Percentiles rank a stretch among this genome's conserved stretches.
Evolutionary conservation across 2,888 invertebrate genomes (phyloP).

Genomic region (Eupsilia transversa): DNA sequence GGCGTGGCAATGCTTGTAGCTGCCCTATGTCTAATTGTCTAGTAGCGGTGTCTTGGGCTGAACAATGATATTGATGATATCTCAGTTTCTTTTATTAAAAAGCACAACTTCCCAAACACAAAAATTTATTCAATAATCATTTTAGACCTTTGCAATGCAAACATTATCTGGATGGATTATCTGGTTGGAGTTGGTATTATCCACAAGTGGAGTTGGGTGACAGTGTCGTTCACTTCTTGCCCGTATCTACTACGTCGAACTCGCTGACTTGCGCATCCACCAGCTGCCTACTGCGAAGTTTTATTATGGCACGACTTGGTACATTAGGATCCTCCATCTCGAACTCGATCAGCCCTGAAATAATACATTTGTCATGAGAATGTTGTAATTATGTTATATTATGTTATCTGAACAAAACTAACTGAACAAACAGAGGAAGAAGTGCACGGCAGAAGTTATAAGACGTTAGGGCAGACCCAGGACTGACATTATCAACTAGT

Average conservation of each 20-base stretch:
- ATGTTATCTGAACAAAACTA: too few species aligned
- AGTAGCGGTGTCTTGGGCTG: too few species aligned
- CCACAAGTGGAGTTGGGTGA: slow-evolving; percentile 3
- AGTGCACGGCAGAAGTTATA: background rate
- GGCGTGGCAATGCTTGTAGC: too few species aligned
- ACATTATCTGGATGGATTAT: too few species aligned
- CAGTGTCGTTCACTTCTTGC: slow-evolving; percentile 72
- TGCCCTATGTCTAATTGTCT: too few species aligned
- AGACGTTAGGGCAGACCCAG: background rate
- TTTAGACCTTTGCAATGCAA: slow-evolving; percentile 7
- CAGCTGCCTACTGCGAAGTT: slow-evolving; percentile 89
- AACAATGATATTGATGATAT: too few species aligned
- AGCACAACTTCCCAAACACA: background rate
- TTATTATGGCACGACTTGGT: slow-evolving; percentile 87
- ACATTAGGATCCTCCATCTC: slow-evolving; percentile 90
- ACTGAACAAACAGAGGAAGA: background rate
- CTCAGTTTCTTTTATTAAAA: slow-evolving; percentile 4
- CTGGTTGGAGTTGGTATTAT: background rate
- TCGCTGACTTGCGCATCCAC: slow-evolving; percentile 89
- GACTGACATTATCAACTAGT: background rate
- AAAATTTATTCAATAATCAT: slow-evolving; percentile 35
- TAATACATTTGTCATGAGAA: background rate
- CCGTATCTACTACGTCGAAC: slow-evolving; percentile 82
- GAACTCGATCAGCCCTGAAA: slow-evolving; percentile 86
- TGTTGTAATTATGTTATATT: background rate